Evolutionary conservation across 2,888 invertebrate species (phyloP).

Genomic region (Perizoma affinitatum): DNA sequence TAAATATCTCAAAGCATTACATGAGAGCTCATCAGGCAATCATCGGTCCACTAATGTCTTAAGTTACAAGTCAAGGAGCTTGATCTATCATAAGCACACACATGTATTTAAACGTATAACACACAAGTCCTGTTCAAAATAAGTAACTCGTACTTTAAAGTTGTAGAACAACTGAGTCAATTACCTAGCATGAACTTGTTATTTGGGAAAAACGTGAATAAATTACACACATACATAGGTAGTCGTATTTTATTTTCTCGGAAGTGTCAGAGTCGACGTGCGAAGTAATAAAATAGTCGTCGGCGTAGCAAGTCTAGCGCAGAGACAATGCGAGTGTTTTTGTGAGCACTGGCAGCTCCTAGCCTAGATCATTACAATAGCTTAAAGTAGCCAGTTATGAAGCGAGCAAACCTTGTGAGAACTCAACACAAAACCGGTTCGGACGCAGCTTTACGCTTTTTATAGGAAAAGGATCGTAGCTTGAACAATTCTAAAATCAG

Average conservation of each 20-base stretch:
- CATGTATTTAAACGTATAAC: no score
- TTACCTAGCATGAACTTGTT: conserved; percentile 44
- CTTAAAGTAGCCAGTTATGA: conserved; percentile 81
- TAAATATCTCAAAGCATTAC: no score
- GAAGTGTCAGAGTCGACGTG: conserved; percentile 59
- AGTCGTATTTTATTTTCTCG: conserved; percentile 52
- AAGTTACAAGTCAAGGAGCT: no score
- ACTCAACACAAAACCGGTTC: conserved; percentile 70
- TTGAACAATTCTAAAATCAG: conserved; percentile 55
- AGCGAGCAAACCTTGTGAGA: conserved; percentile 66
- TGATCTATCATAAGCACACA: no score
- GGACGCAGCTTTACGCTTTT: conserved; percentile 64
- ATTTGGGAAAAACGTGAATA: conserved; percentile 36
- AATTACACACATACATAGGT: conserved; percentile 3
- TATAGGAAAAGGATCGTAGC: conserved; percentile 63
- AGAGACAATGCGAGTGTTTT: conserved; percentile 77
- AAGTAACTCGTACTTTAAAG: no score
- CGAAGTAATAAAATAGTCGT: conserved; percentile 66
- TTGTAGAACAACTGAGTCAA: conserved; percentile 29
- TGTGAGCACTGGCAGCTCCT: conserved; percentile 68
- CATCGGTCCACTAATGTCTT: no score
- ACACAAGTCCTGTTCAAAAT: no score
- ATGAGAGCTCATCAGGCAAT: no score
- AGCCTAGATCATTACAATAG: conserved; percentile 81
- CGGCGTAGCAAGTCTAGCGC: conserved; percentile 60